These are phyloP conservation scores for Timema cristinae DNA, from an alignment of 2,888 invertebrate species.

Conservation along the genomic window DNA sequence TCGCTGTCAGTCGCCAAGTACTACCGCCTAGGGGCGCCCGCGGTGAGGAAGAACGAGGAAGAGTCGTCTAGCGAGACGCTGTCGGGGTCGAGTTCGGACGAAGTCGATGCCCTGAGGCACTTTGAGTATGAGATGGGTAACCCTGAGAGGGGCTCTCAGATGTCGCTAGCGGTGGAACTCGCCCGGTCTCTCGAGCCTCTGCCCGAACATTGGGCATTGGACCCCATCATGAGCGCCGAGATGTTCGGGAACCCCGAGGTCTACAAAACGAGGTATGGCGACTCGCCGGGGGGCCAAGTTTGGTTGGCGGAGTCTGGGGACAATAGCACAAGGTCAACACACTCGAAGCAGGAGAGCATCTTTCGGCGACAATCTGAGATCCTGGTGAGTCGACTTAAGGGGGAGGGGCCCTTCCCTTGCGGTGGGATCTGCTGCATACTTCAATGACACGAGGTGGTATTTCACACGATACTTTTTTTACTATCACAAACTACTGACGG, in stretches of 20 bases:
- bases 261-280: constrained; percentile 3
- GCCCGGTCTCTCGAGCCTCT: constrained; percentile 20
- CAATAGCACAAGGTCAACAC: not conserved
- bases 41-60: not conserved
- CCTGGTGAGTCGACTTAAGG: constrained; percentile 23
- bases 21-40: constrained; percentile 26
- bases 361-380: constrained; percentile 20
- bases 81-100: constrained; percentile 7
- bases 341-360: not conserved
- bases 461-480: not conserved
- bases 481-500: not conserved
- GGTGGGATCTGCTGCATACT: constrained; percentile 30
- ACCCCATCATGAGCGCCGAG: not conserved
- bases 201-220: constrained; percentile 20
- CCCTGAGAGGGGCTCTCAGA: constrained; percentile 11
- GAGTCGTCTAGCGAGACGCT: constrained; percentile 6
- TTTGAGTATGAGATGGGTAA: constrained; percentile 20
- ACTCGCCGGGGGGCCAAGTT: not conserved
- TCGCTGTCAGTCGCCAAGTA: constrained; percentile 29
- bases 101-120: constrained; percentile 24
- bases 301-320: constrained; percentile 14
- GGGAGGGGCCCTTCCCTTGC: constrained; percentile 29
- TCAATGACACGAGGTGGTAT: constrained; percentile 23
- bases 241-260: constrained; percentile 14
- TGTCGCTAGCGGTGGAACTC: constrained; percentile 21